These are phyloP conservation scores for Rhinoptilus africanus DNA, from an alignment of 2,113 vertebrate species.

Conservation along the genomic window DNA sequence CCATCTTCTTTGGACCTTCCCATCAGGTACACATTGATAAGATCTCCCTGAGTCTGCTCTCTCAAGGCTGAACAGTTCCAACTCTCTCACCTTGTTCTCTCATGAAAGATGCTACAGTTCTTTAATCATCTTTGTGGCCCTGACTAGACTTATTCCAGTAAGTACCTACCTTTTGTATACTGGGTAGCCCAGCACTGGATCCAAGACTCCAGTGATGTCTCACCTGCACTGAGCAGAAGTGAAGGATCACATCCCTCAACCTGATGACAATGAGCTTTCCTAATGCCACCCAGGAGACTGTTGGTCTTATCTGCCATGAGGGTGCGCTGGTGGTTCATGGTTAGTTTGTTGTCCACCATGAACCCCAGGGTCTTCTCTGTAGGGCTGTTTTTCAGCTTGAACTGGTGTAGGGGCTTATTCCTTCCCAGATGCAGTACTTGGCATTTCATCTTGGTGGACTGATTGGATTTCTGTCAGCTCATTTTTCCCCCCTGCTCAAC, in stretches of 20 bases:
- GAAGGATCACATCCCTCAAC: not conserved
- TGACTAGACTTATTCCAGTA: not conserved
- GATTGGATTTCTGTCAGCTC: not conserved
- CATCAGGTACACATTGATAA: not conserved
- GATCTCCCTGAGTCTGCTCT: not conserved
- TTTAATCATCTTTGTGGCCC: not conserved
- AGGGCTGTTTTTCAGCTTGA: not conserved
- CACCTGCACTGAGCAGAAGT: not conserved
- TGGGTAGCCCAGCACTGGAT: not conserved
- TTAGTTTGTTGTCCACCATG: not conserved
- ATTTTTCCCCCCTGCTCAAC: not conserved
- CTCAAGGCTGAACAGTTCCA: not conserved
- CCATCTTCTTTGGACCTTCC: not conserved
- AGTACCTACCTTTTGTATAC: accelerated
- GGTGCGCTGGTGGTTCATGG: not conserved
- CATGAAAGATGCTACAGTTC: not conserved
- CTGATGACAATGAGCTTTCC: not conserved
- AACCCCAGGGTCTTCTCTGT: not conserved
- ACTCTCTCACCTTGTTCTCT: not conserved
- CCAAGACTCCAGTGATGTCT: not conserved
- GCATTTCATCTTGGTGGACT: not conserved
- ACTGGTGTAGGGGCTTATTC: not conserved
- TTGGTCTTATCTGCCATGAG: not conserved
- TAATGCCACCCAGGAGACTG: not conserved
- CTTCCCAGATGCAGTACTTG: not conserved